A percentile compares a stretch with the other conserved stretches of the same genome.
These are phyloP conservation scores for Pinna nobilis DNA, from an alignment of 1,140 invertebrate species.

Conservation along the genomic window DNA sequence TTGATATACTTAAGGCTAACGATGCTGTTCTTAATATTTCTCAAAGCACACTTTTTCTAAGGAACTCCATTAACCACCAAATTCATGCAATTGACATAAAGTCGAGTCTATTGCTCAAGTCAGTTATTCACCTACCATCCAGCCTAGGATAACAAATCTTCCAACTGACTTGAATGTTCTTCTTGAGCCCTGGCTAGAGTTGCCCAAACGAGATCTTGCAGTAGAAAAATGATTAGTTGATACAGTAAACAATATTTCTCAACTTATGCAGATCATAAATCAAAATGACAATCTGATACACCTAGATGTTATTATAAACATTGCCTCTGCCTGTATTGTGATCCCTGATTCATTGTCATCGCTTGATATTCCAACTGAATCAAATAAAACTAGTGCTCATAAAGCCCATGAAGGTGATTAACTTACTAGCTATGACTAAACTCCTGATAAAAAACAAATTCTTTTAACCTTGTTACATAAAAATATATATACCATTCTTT, in stretches of 20 bases:
- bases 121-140: neutral
- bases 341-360: neutral
- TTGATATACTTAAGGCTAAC: slow-evolving; percentile 18
- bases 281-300: slow-evolving; percentile 17
- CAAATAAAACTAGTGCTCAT: neutral
- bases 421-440: slow-evolving; percentile 17
- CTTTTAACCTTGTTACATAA: neutral
- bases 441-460: slow-evolving; percentile 10
- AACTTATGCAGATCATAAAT: slow-evolving; percentile 23
- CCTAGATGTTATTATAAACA: slow-evolving; percentile 4
- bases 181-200: slow-evolving; percentile 14
- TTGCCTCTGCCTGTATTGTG: slow-evolving; percentile 17
- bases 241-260: neutral
- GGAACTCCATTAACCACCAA: neutral
- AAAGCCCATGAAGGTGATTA: slow-evolving; percentile 19
- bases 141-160: neutral
- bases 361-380: slow-evolving; percentile 1
- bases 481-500: slow-evolving; percentile 25
- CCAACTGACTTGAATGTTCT: neutral
- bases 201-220: slow-evolving; percentile 20
- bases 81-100: slow-evolving; percentile 11
- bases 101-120: slow-evolving; percentile 14
- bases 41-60: slow-evolving; percentile 6
- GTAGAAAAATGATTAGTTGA: slow-evolving; percentile 31
- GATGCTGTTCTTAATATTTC: slow-evolving; percentile 7